Conservation (phyloP, 2,113 vertebrate species). For the Coptodon bakossiorum region DNA sequence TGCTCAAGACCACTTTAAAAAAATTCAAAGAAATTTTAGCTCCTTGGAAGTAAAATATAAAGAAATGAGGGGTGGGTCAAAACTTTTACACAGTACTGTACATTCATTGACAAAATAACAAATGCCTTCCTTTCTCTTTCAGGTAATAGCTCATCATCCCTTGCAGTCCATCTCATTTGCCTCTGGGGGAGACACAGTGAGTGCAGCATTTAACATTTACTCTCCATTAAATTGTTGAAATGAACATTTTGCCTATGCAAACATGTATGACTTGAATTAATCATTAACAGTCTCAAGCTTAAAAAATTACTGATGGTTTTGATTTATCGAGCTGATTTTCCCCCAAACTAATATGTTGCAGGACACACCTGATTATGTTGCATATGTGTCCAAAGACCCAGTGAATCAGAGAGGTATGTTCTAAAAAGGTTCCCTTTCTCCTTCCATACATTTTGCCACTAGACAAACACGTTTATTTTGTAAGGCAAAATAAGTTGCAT, state of each 20-base stretch:
- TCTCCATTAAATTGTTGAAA: not conserved
- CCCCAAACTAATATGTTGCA: conserved; percentile 40
- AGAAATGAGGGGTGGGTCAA: not conserved
- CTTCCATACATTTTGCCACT: not conserved
- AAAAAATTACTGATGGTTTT: not conserved
- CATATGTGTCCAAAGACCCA: conserved; percentile 78
- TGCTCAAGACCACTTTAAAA: not conserved
- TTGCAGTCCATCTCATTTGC: conserved; percentile 88
- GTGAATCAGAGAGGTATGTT: conserved; percentile 75
- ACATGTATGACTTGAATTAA: not conserved
- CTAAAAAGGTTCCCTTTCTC: not conserved
- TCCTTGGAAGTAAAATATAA: not conserved
- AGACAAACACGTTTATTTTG: not conserved
- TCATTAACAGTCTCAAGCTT: conserved; percentile 10
- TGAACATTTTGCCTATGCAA: not conserved
- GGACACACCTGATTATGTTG: conserved; percentile 84
- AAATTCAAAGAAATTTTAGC: fast-evolving
- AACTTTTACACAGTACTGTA: not conserved
- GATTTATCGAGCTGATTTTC: not conserved
- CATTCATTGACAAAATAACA: not conserved
- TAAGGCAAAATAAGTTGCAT: not conserved
- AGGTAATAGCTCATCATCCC: conserved; percentile 87
- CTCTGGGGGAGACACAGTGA: conserved; percentile 83
- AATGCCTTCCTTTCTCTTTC: not conserved
- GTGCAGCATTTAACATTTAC: not conserved